Conservation (phyloP, 2,113 vertebrate genomes). For the Menura novaehollandiae region DNA sequence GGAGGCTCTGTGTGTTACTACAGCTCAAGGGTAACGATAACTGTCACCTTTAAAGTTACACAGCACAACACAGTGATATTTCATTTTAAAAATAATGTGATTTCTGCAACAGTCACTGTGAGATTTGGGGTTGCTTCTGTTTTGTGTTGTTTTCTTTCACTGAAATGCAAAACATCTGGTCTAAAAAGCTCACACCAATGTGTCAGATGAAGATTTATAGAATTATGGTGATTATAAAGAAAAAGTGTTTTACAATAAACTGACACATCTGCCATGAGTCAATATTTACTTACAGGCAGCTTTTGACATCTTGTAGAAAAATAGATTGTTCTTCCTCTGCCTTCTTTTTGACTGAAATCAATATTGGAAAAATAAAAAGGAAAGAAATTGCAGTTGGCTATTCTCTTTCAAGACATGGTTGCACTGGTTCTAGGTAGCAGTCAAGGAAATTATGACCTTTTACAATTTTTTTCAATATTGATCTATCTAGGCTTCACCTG, state of each 20-base stretch:
- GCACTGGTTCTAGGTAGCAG: neutral
- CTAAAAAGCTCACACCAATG: neutral
- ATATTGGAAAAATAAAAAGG: conserved; percentile 19
- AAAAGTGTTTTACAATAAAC: conserved; percentile 31
- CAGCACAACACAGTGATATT: neutral
- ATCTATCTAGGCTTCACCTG: neutral
- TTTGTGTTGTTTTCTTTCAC: neutral
- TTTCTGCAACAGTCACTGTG: neutral
- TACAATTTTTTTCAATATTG: neutral
- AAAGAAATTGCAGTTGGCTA: neutral
- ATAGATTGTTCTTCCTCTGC: neutral
- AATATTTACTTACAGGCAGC: conserved; percentile 28
- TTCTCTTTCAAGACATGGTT: neutral
- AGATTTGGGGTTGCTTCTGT: neutral
- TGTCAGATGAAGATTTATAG: neutral
- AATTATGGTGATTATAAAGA: neutral
- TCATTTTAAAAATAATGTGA: neutral
- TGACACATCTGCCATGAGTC: neutral
- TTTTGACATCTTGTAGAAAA: neutral
- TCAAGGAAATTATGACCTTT: neutral
- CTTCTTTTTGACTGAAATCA: neutral
- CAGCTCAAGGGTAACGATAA: neutral
- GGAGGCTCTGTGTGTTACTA: neutral
- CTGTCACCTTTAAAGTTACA: neutral
- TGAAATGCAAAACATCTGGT: neutral